Evolutionary conservation across 1,140 invertebrate species (phyloP).

Genomic region (Aphis craccivora): DNA sequence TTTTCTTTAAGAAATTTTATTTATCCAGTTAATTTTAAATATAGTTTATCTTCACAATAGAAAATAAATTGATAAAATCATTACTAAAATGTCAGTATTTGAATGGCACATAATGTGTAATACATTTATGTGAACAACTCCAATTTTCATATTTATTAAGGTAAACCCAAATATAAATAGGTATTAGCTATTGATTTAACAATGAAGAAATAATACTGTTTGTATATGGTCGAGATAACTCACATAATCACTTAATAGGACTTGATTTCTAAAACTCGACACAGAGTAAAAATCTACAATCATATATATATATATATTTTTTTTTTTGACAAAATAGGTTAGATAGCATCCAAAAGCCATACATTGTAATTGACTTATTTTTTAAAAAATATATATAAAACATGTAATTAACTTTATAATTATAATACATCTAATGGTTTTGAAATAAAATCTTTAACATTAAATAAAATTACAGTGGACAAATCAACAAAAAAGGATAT

Average conservation of each 20-base stretch:
- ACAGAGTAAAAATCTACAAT: conserved; percentile 19
- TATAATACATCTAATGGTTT: conserved; percentile 31
- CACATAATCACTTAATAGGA: background rate
- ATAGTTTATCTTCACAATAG: background rate
- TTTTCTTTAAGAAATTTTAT: background rate
- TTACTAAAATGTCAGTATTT: background rate
- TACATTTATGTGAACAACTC: background rate
- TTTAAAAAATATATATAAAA: conserved; percentile 34
- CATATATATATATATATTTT: background rate
- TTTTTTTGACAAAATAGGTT: background rate
- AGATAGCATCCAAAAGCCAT: background rate
- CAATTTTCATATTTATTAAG: conserved; percentile 23
- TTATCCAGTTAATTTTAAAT: no score
- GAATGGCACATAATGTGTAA: background rate
- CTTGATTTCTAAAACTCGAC: background rate
- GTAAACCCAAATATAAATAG: conserved; percentile 10
- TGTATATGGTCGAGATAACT: background rate
- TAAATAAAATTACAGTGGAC: conserved; percentile 1
- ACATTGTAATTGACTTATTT: conserved; percentile 47
- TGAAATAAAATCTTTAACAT: conserved; percentile 18
- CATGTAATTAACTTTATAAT: background rate
- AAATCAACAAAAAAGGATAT: conserved; percentile 21
- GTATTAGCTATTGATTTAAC: background rate
- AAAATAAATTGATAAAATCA: background rate
- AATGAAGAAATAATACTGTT: background rate